Base-by-base conservation (phyloP, 2,113 vertebrate genomes). In the Castor canadensis region DNA sequence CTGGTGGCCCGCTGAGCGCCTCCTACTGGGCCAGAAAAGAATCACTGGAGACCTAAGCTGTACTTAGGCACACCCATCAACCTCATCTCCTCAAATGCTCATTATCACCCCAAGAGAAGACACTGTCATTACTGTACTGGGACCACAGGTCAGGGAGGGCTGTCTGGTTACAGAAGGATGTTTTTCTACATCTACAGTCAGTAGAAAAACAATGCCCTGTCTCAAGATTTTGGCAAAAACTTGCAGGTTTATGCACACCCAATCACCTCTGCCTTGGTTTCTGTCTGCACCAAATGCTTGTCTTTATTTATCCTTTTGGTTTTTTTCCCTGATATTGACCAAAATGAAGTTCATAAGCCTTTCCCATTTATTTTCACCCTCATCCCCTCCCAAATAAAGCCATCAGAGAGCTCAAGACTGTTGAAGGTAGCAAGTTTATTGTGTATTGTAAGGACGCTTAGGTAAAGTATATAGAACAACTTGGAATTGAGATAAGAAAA, bases 1-100 rank as follows among this genome's bases (percentile, higher is more conserved):
- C 30, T 98, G 1, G 9, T 97, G 56, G 91, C 96, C 47, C 98
- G 92, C 83, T 98, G 94, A 98, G 56, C 4, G 1, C 28, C 35
- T 20, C 10, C 72, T 76, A 1, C 22, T 35, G 75, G 52, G 26
- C 1, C 5, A 38, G 2, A 15, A 32, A 49, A 72, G 45, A 79
- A 22, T 16, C 3, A 0, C 9, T 0, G 2, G 20, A 73, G 38
- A 62, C 20, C 12, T 2, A 19, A 66, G 15, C 24, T 73, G 43
- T 79, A 28, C 30, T 2, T 47, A 2, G 12, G 3, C 0, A 1
- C 28, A 49, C 24, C 43, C 49, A 22, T 1, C 16, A 22, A 40
- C 22, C 26, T 20, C 43, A 45, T 13, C 11, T 16, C 26, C 22
- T 35, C 40, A 43, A 77, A 43, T 30, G 20, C 66, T 76, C 28